phyloP scores from a whole-genome alignment of 2,888 invertebrate species.

The Hyposoter didymator region DNA sequence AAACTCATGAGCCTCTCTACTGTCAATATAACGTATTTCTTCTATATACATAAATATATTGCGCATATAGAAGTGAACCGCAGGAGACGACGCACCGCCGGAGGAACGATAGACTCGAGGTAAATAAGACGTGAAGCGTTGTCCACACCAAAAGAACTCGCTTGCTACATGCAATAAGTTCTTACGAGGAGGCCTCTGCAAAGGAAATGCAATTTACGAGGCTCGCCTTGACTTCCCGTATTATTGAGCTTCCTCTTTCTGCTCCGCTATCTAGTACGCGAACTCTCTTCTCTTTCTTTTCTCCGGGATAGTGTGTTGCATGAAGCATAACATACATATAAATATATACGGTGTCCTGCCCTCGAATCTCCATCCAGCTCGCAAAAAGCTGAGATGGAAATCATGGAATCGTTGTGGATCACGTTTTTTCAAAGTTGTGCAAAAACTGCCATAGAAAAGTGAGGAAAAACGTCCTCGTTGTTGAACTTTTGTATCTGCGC shows the following conservation, averaged over 20 bases:
- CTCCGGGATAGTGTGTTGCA: slow-evolving; percentile 40
- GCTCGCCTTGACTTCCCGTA: slow-evolving; percentile 60
- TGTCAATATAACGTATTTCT: slow-evolving; percentile 46
- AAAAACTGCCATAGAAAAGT: not conserved
- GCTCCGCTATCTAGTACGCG: slow-evolving; percentile 28
- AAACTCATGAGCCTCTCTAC: slow-evolving; percentile 41
- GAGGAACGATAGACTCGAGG: slow-evolving; percentile 33
- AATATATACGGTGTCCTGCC: not conserved
- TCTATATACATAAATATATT: not conserved
- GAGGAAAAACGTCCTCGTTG: not conserved
- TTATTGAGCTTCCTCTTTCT: slow-evolving; percentile 53
- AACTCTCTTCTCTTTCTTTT: slow-evolving; percentile 31
- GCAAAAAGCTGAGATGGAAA: not conserved
- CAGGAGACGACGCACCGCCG: slow-evolving; percentile 28
- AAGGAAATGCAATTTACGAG: slow-evolving; percentile 65
- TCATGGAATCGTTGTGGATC: not conserved
- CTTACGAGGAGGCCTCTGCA: slow-evolving; percentile 49
- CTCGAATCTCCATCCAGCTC: not conserved
- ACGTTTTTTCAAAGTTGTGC: not conserved
- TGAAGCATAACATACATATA: slow-evolving; percentile 10
- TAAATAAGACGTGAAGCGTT: slow-evolving; percentile 58
- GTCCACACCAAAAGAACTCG: slow-evolving; percentile 26
- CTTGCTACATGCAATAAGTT: slow-evolving; percentile 19
- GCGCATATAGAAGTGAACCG: slow-evolving; percentile 26
- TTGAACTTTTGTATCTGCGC: not conserved